These are phyloP conservation scores for Drosophila erecta DNA, from an alignment of 1,140 invertebrate genomes.

Conservation along the genomic window DNA sequence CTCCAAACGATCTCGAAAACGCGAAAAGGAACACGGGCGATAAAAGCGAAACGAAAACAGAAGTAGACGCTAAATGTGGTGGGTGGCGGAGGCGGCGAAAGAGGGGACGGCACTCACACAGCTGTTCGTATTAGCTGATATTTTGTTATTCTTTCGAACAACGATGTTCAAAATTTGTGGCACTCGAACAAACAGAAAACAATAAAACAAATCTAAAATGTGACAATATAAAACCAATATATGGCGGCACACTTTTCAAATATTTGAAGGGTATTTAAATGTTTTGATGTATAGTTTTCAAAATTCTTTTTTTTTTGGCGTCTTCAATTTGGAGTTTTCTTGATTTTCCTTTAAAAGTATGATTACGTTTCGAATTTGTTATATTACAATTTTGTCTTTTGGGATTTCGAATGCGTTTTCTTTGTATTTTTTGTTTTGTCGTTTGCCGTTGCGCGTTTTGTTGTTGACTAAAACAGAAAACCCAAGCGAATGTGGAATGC, in stretches of 20 bases:
- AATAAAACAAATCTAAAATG: conserved; percentile 12
- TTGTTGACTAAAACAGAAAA: conserved; percentile 72
- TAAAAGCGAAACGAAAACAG: conserved; percentile 19
- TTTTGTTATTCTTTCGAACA: conserved; percentile 32
- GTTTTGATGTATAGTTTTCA: neutral
- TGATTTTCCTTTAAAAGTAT: neutral
- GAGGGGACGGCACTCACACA: conserved; percentile 35
- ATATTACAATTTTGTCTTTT: conserved; percentile 14
- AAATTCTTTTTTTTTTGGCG: neutral
- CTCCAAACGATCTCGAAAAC: conserved; percentile 20
- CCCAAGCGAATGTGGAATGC: conserved; percentile 60
- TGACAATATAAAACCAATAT: conserved; percentile 17
- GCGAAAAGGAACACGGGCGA: conserved; percentile 8
- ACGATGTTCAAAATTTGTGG: conserved; percentile 45
- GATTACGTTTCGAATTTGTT: neutral
- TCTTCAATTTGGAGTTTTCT: neutral
- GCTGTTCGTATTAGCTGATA: conserved; percentile 34
- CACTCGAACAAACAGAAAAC: conserved; percentile 39
- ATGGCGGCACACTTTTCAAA: conserved; percentile 29
- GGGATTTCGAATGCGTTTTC: conserved; percentile 4
- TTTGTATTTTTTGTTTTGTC: conserved; percentile 11
- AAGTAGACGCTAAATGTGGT: conserved; percentile 10
- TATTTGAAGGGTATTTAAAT: conserved; percentile 2
- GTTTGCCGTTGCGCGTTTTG: conserved; percentile 61
- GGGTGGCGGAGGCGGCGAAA: neutral